A percentile compares a stretch with the other conserved stretches of the same genome.
Conservation (phyloP, 2,113 vertebrate species). For the Cyprinus carpio region DNA sequence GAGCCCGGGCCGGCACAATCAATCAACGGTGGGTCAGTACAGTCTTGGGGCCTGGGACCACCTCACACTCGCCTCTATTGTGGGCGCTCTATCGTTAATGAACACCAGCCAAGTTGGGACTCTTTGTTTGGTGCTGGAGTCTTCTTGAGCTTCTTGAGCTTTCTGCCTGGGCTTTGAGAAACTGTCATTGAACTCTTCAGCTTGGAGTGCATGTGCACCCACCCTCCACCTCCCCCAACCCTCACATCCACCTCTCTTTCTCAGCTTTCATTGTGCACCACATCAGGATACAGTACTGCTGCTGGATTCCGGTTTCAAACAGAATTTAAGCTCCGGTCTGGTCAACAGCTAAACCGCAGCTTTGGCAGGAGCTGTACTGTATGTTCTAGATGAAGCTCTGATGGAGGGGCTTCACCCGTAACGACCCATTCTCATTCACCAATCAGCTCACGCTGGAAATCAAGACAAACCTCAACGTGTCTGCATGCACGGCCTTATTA, state of each 20-base stretch:
- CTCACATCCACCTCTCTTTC: constrained; percentile 49
- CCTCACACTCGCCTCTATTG: constrained; percentile 35
- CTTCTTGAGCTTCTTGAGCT: constrained; percentile 7
- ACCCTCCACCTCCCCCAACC: constrained; percentile 59
- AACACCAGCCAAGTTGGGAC: constrained; percentile 61
- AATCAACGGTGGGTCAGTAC: constrained; percentile 72
- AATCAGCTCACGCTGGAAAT: constrained; percentile 27
- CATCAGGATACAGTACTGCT: constrained; percentile 81
- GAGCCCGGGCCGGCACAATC: constrained; percentile 71
- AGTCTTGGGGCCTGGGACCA: constrained; percentile 40
- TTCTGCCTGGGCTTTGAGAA: constrained; percentile 50
- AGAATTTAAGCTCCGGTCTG: constrained; percentile 74
- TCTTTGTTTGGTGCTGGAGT: constrained; percentile 46
- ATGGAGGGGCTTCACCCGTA: constrained; percentile 27
- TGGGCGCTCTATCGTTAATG: constrained; percentile 60
- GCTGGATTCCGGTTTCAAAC: constrained; percentile 81
- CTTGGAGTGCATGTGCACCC: constrained; percentile 59
- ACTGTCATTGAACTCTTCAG: constrained; percentile 69
- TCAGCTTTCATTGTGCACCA: constrained; percentile 68
- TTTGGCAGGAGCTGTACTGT: constrained; percentile 56
- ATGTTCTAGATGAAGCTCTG: constrained; percentile 8
- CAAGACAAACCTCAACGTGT: neutral
- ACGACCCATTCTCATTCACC: constrained; percentile 30
- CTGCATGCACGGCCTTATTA: neutral
- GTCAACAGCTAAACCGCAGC: constrained; percentile 79